Evolutionary conservation across 2,113 vertebrate genomes (phyloP).

Genomic region (Notothenia coriiceps): DNA sequence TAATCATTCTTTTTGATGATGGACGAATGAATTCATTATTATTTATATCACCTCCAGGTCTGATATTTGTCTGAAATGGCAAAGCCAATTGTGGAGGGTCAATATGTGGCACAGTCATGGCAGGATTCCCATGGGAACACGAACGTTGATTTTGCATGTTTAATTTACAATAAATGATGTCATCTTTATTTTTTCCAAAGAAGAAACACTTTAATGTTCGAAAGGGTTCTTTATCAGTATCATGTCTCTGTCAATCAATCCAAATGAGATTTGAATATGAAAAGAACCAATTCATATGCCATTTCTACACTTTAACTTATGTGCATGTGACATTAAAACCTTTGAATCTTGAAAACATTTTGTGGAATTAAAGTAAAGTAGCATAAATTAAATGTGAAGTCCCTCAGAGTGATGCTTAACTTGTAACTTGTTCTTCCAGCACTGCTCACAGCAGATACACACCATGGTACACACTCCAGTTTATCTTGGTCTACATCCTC

Average conservation of each 20-base stretch:
- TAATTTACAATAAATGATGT: neutral
- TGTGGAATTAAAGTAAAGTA: neutral
- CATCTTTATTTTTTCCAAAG: neutral
- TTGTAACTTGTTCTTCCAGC: neutral
- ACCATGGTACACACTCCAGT: neutral
- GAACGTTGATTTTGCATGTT: neutral
- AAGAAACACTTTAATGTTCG: neutral
- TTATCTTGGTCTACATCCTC: neutral
- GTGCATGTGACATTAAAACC: too few species aligned
- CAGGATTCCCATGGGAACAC: neutral
- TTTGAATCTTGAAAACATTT: neutral
- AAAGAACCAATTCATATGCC: too few species aligned
- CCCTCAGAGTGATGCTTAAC: conserved; percentile 1
- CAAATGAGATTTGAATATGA: too few species aligned
- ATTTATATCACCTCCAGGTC: neutral
- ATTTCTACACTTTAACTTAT: too few species aligned
- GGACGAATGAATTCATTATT: neutral
- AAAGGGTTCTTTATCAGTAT: too few species aligned
- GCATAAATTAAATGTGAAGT: neutral
- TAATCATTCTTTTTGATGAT: neutral
- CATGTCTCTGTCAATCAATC: too few species aligned
- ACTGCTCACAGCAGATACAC: neutral
- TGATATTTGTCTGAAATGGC: neutral
- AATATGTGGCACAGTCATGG: neutral
- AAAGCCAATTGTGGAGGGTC: neutral